These are phyloP conservation scores for Takifugu ocellatus DNA, from an alignment of 2,797 vertebrate species.

Conservation along the genomic window DNA sequence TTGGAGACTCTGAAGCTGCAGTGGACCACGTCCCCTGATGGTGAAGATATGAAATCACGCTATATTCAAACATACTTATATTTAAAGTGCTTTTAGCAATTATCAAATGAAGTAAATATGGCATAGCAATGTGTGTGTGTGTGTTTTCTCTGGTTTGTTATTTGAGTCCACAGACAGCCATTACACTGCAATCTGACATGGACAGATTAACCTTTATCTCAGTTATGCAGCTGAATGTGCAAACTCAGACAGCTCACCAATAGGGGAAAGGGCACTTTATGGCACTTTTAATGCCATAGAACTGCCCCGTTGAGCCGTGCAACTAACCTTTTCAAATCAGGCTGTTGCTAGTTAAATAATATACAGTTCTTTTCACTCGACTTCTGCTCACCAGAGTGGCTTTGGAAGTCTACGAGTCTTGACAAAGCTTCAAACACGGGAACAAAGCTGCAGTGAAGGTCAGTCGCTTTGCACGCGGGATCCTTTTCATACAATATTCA, in stretches of 20 bases:
- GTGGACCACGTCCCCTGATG: constrained; percentile 16
- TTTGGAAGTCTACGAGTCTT: constrained; percentile 52
- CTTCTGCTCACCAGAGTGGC: constrained; percentile 56
- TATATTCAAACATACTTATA: constrained; percentile 5
- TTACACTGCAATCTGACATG: constrained; percentile 57
- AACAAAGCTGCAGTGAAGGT: constrained; percentile 68
- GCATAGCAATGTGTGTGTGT: constrained; percentile 7
- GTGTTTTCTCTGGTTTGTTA: constrained; percentile 52
- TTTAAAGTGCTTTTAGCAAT: constrained; percentile 19
- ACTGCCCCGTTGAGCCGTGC: constrained; percentile 46
- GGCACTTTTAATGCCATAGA: constrained; percentile 29
- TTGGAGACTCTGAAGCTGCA: constrained; percentile 49
- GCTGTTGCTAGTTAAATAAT: constrained; percentile 62
- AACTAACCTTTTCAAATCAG: constrained; percentile 65
- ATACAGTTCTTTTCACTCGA: constrained; percentile 50
- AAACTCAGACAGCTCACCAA: constrained; percentile 64
- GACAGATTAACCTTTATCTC: constrained; percentile 73
- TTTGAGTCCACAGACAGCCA: constrained; percentile 61
- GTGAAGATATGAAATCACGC: constrained; percentile 26
- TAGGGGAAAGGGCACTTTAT: constrained; percentile 67
- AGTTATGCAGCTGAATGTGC: constrained; percentile 46
- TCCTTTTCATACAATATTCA: constrained; percentile 75
- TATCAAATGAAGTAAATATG: constrained; percentile 3
- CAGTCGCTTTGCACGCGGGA: constrained; percentile 58
- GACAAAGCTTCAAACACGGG: constrained; percentile 62